These are phyloP conservation scores for Rhabdomys pumilio DNA, from an alignment of 2,797 vertebrate species.

Conservation along the genomic window DNA sequence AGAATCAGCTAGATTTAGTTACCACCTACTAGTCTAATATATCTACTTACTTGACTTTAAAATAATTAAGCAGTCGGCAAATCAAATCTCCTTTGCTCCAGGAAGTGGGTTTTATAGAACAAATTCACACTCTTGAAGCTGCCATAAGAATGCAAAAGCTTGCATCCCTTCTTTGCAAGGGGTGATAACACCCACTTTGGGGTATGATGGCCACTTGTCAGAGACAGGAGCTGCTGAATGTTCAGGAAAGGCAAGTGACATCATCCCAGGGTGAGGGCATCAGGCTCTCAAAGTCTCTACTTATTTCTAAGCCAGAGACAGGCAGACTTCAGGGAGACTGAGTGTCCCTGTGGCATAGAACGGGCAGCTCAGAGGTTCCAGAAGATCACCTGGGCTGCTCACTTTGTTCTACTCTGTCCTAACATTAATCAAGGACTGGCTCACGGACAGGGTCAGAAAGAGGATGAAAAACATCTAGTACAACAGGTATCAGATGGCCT, in stretches of 20 bases:
- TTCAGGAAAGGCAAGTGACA: conserved; percentile 63
- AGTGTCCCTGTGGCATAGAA: conserved; percentile 29
- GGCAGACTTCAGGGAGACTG: background rate
- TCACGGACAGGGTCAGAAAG: conserved; percentile 49
- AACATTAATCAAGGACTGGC: conserved; percentile 58
- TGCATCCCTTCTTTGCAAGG: background rate
- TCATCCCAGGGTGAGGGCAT: conserved; percentile 58
- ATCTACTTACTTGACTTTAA: conserved; percentile 29
- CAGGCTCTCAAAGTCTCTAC: conserved; percentile 32
- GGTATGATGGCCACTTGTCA: conserved; percentile 25
- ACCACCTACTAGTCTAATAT: background rate
- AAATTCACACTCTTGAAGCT: background rate
- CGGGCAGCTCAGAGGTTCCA: conserved; percentile 41
- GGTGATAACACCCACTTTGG: background rate
- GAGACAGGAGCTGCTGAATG: background rate
- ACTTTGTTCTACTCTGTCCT: conserved; percentile 11
- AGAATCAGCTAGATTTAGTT: background rate
- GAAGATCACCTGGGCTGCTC: conserved; percentile 60
- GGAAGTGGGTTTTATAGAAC: background rate
- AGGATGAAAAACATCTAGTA: conserved; percentile 30
- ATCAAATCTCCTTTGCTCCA: conserved; percentile 5
- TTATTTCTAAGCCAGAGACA: conserved; percentile 53
- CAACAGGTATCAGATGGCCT: conserved; percentile 48
- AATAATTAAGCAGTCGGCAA: background rate
- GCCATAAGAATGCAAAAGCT: background rate